These are phyloP conservation scores for Enteromius fasciolatus DNA, from an alignment of 2,797 vertebrate species.

Conservation along the genomic window DNA sequence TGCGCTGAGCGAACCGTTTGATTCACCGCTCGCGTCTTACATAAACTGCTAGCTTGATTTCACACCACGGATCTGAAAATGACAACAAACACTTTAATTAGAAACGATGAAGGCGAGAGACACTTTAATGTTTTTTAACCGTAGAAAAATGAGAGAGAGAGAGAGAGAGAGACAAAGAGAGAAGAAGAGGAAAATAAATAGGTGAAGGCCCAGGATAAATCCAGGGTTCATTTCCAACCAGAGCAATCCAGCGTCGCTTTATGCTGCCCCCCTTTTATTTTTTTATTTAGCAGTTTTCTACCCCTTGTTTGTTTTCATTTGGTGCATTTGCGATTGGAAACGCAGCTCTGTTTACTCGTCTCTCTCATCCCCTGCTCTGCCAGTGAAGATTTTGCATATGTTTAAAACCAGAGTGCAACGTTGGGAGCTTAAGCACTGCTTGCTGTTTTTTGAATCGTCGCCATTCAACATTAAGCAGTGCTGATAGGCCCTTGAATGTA, in stretches of 20 bases:
- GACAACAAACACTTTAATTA: conserved; percentile 89
- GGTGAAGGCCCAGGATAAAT: conserved; percentile 80
- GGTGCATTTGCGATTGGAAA: conserved; percentile 69
- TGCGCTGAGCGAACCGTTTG: conserved; percentile 82
- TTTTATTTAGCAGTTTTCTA: conserved; percentile 71
- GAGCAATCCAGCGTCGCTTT: conserved; percentile 65
- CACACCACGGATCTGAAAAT: conserved; percentile 83
- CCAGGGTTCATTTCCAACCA: conserved; percentile 70
- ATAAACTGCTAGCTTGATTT: conserved; percentile 90
- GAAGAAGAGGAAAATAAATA: conserved; percentile 67
- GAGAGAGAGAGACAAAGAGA: conserved; percentile 54
- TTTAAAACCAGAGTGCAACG: conserved; percentile 57
- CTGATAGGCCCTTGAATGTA: conserved; percentile 6
- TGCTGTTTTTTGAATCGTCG: conserved; percentile 67
- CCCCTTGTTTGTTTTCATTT: conserved; percentile 69
- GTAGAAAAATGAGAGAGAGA: conserved; percentile 65
- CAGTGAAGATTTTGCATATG: conserved; percentile 69
- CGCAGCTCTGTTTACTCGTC: conserved; percentile 51
- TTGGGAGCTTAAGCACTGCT: conserved; percentile 62
- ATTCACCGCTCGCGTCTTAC: conserved; percentile 87
- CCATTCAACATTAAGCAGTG: conserved; percentile 58
- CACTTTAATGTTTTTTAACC: conserved; percentile 80
- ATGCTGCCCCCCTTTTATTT: conserved; percentile 70
- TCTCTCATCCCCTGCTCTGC: conserved; percentile 56
- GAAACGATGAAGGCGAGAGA: conserved; percentile 77